Evolutionary conservation across 2,888 invertebrate species (phyloP).

Genomic region (Argyresthia albistria): DNA sequence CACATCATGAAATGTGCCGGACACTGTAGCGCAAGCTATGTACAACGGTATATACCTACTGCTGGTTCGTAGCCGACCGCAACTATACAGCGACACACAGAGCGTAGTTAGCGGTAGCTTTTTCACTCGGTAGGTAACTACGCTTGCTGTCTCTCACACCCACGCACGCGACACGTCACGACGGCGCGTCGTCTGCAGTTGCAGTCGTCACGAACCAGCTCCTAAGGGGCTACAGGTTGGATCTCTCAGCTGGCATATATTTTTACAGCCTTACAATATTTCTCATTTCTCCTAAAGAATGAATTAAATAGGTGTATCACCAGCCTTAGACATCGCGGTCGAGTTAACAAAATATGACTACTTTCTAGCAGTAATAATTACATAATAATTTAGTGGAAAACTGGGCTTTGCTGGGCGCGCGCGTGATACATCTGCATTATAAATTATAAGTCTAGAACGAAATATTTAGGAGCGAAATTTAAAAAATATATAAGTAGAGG

Average conservation of each 20-base stretch:
- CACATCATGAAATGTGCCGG: background rate
- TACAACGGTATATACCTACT: too few species aligned
- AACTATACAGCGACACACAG: too few species aligned
- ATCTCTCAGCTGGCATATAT: conserved; percentile 40
- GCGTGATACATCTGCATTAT: background rate
- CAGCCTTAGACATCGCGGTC: conserved; percentile 52
- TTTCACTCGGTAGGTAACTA: too few species aligned
- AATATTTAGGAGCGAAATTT: too few species aligned
- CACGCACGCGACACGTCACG: too few species aligned
- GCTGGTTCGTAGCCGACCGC: too few species aligned
- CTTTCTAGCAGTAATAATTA: conserved; percentile 8
- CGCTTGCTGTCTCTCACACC: too few species aligned
- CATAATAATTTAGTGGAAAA: background rate
- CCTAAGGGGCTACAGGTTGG: conserved; percentile 25
- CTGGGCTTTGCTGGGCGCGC: background rate
- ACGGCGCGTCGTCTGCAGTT: too few species aligned
- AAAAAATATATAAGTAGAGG: background rate
- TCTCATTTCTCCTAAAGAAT: conserved; percentile 26
- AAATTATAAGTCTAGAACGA: background rate
- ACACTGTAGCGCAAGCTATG: background rate
- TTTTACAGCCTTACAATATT: conserved; percentile 38
- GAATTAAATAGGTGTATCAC: conserved; percentile 53
- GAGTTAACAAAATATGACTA: conserved; percentile 25
- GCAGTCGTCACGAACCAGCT: too few species aligned
- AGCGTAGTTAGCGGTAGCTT: too few species aligned